Conservation (phyloP, 2,888 invertebrate genomes). For the Habrosyne pyritoides region DNA sequence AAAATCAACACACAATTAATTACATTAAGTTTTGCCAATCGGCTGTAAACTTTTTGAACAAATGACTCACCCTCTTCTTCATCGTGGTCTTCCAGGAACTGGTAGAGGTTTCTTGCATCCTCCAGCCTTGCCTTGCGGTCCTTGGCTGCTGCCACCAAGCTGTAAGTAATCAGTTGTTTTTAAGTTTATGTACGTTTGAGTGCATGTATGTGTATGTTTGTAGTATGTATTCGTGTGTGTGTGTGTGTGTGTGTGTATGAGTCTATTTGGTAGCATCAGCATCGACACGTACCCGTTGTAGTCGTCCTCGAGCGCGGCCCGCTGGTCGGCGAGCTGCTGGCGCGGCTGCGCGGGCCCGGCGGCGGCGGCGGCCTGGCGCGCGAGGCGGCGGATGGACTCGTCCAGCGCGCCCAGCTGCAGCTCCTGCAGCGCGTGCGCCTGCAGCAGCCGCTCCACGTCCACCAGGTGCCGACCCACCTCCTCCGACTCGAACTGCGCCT, state of each 20-base stretch:
- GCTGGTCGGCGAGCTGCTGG: conserved; percentile 88
- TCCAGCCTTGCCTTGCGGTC: conserved; percentile 93
- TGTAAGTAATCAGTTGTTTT: conserved; percentile 37
- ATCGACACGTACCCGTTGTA: conserved; percentile 87
- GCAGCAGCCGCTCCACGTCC: conserved; percentile 96
- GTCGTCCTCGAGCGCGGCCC: conserved; percentile 90
- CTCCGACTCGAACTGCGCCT: conserved; percentile 89
- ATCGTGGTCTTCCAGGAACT: conserved; percentile 98
- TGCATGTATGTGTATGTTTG: no score
- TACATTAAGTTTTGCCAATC: no score
- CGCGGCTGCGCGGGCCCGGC: conserved; percentile 86
- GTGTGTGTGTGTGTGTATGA: no score
- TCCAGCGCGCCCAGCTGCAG: conserved; percentile 95
- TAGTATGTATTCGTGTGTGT: no score
- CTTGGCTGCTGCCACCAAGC: conserved; percentile 87
- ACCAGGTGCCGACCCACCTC: conserved; percentile 97
- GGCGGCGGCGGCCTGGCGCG: conserved; percentile 73
- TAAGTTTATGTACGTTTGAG: background rate
- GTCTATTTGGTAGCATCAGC: no score
- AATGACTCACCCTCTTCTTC: conserved; percentile 92
- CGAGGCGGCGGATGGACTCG: conserved; percentile 91
- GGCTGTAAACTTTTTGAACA: no score
- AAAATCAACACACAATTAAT: no score
- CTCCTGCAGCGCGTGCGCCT: conserved; percentile 96
- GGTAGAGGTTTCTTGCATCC: conserved; percentile 96